Base-by-base conservation (phyloP, 2,888 invertebrate genomes). In the Odontocerum albicorne region DNA sequence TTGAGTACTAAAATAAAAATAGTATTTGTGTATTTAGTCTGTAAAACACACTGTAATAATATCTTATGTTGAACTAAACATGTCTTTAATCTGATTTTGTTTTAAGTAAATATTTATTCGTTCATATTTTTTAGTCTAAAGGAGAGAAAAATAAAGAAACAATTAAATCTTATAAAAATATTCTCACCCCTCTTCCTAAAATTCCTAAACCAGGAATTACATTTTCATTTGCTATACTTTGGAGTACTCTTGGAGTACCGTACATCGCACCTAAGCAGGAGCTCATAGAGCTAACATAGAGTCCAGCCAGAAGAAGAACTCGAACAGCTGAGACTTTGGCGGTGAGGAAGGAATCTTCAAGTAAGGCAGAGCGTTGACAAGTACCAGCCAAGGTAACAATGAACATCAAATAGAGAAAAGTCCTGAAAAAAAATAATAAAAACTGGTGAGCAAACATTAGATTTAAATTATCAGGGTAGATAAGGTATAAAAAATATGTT, bases 211-310 rank as follows among this genome's bases (percentile, higher is more conserved):
- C 87, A 3, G 96, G 97, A 65, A 98, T 92, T 32, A 96, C 94
- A 73, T 90, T 95, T 71, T 97, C 96, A 68, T 91, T 88, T 36
- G 97, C 94, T 64, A 98, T 96, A 60, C 94, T 93, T 72, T 97
- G 96, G 21, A 96, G 75, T 1, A 97, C 95, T 63, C 96, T 81
- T 0, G 96, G 96, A 1, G 96, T 94, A 2, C 96, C 96, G 67
- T 97, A 96, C 86, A 97, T 90, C 31, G 96, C 93, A 8, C 96
- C 96, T 64, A 97, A 82, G 68, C 96, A 95, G 40, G 94, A 93
- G 36, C 96, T 96, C 82, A 97, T 91, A 13, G 96, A 96, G 49
- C 95, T 94, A 12, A 97, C 93, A 72, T 97, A 98, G 47, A 97
- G 82, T 15, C 97, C 97, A 50, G 93, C 89, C 32, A 97, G 76